Conservation (phyloP, 1,140 invertebrate genomes). For the Lethrus apterus region DNA sequence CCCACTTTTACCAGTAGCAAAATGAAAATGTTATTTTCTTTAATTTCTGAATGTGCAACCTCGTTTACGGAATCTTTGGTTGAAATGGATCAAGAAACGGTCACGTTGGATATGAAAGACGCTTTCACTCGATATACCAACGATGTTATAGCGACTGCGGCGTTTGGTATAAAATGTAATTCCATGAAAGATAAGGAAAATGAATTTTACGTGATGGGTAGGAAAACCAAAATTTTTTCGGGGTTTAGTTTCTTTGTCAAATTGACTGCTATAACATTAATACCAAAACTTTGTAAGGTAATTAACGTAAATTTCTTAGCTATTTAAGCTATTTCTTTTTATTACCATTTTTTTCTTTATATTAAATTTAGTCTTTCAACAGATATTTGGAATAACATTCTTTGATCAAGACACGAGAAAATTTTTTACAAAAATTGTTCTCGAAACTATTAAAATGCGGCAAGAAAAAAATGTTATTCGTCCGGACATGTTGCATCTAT, state of each 20-base stretch:
- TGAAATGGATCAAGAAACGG: not conserved
- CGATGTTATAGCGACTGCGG: constrained; percentile 2
- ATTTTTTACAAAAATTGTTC: not conserved
- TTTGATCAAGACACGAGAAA: too few species aligned
- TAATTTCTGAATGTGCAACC: not conserved
- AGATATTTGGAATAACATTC: too few species aligned
- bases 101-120: constrained; percentile 1
- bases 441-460: not conserved
- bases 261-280: too few species aligned
- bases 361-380: too few species aligned
- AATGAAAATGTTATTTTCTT: not conserved
- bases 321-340: too few species aligned
- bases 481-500: not conserved
- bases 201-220: not conserved
- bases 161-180: not conserved
- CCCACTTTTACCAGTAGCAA: not conserved
- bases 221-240: too few species aligned
- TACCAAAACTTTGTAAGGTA: too few species aligned
- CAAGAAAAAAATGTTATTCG: not conserved
- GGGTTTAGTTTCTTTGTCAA: too few species aligned
- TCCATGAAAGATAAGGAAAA: not conserved
- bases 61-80: not conserved
- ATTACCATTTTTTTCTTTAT: too few species aligned
- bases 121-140: not conserved
- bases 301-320: too few species aligned